Evolutionary conservation across 2,888 invertebrate species (phyloP), one percentile per base, ranked within the genome.

Genomic region (Caenorhabditis imperialis): DNA sequence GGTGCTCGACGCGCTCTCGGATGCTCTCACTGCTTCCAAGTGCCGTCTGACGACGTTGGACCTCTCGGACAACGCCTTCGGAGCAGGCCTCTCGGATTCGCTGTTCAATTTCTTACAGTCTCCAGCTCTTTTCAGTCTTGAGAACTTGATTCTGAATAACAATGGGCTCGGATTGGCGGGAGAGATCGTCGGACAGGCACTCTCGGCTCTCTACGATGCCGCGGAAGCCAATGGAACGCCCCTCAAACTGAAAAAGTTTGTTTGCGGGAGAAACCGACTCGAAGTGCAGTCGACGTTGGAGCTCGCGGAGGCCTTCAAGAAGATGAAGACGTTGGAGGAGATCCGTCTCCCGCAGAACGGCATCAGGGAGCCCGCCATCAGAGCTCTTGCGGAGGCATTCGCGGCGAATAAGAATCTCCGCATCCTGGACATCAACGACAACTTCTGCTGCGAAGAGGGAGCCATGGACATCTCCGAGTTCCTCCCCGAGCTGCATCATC

Each of bases 261-360:
- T 75, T 25, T 94, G 94, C 22, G 98, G 98, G 0, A 90, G 99
- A 80, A 98, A 97, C 89, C 91, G 99, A 10, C 90, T 98, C 14
- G 98, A 99, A 90, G 95, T 97, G 88, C 93, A 93, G 2, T 98
- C 97, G 0, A 94, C 96, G 0, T 92, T 91, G 47, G 94, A 94
- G 0, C 89, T 98, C 14, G 93, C 96, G 0, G 90, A 91, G 67
- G 94, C 96, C 8, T 95, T 99, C 86, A 91, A 93, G 91, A 91
- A 91, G 53, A 91, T 97, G 84, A 93, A 93, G 25, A 93, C 93
- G 0, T 89, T 99, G 12, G 94, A 96, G 89, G 94, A 94, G 88
- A 91, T 99, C 27, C 92, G 92, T 3, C 94, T 99, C 93, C 96
- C 96, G 0, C 98, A 99, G 89, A 99, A 99, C 89, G 96, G 97